phyloP scores from a whole-genome alignment of 2,888 invertebrate species.

The Mellilla xanthometata region DNA sequence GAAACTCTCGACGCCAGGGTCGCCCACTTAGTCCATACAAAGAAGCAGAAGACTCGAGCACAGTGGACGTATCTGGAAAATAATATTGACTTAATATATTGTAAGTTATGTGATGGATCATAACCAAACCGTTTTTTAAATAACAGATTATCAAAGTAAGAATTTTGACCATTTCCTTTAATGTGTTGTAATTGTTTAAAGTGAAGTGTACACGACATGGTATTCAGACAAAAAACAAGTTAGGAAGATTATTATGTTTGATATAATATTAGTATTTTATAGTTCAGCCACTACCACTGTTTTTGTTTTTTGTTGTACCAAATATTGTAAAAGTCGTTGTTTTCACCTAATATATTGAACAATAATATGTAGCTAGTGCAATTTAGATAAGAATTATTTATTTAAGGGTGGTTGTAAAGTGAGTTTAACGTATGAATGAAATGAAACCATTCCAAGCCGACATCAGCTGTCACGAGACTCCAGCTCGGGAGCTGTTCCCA shows the following conservation, averaged over 20 bases:
- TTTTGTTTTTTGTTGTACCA: neutral
- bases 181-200: too few relatives aligned
- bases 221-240: too few relatives aligned
- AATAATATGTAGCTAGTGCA: conserved; percentile 66
- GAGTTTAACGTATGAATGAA: conserved; percentile 39
- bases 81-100: conserved; percentile 34
- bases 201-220: too few relatives aligned
- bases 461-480: conserved; percentile 15
- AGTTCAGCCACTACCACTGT: too few relatives aligned
- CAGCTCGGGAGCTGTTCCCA: conserved; percentile 10
- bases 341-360: conserved; percentile 16
- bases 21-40: too few relatives aligned
- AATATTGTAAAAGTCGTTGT: conserved; percentile 5
- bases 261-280: too few relatives aligned
- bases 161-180: too few relatives aligned
- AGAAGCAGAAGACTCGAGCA: too few relatives aligned
- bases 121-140: neutral
- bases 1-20: too few relatives aligned
- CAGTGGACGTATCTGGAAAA: conserved; percentile 41
- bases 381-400: conserved; percentile 64
- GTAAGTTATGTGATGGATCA: conserved; percentile 50
- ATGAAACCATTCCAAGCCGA: conserved; percentile 59
- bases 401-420: conserved; percentile 56
- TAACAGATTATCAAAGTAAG: neutral
- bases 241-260: too few relatives aligned